Base-by-base conservation (phyloP, 2,113 vertebrate species). In the Sakesphorus luctuosus region DNA sequence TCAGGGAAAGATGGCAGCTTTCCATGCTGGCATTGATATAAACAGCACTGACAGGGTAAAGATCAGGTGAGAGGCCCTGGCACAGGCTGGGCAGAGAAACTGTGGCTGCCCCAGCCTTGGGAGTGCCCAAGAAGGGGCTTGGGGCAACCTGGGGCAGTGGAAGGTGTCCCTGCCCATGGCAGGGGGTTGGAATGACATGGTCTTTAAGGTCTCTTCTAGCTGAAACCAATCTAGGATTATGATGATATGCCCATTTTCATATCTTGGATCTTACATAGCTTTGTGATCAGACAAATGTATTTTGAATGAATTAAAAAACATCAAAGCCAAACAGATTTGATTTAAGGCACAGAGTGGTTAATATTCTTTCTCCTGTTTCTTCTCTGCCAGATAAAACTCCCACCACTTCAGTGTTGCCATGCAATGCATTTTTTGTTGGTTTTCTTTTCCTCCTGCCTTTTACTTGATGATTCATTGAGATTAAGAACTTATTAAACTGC, bases 391-490 rank as follows among this genome's bases (percentile, higher is more conserved):
- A 82, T 93, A 83, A 73, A 90, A 90, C 85, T 79, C 88, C 85
- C 38, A 90, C 71, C 36, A 53, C 49, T 80, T 88, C 36, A 66
- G 71, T 80, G 85, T 92, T 94, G 75, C 89, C 65, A 88, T 71
- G 85, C 67, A 88, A n/a, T 94, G 69, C 23, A 74, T 89, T 77
- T 87, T 21, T 74, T 81, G 15, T 44, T 1, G 0, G n/a, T n/a
- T n/a, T 29, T 46, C 86, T 59, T 84, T 33, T 18, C 2, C 33
- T 15, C 2, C 31, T 17, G 46, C 24, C 23, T 88, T 93, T 90
- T 67, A 46, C 44, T 69, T 86, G 50, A 38, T 96, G 94, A 97
- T 93, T 92, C 90, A 88, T 38, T 77, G 63, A 56, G 40, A 94
- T 77, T 31, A 85, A 83, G 28, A 58, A 76, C 67, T 69, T 88